Conservation (phyloP, 92 coral and sea anemone species). For the Porites evermanni region DNA sequence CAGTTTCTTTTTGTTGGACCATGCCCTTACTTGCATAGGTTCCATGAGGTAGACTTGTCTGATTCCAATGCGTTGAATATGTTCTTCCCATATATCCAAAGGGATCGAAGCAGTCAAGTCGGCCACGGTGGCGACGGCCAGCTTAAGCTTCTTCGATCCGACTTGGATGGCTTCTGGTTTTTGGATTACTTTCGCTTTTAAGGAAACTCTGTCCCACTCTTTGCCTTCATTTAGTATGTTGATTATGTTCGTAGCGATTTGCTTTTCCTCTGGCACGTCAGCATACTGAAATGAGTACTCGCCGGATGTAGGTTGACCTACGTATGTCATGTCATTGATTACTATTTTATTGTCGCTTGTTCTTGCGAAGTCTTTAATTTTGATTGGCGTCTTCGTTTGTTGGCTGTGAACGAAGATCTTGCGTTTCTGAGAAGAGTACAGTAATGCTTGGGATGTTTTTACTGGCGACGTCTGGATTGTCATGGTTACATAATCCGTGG, state of each 20-base stretch:
- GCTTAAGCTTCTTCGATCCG: constrained; percentile 57
- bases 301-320: constrained; percentile 49
- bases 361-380: constrained; percentile 59
- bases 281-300: constrained; percentile 70
- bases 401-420: constrained; percentile 61
- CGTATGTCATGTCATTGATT: constrained; percentile 63
- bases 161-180: constrained; percentile 40
- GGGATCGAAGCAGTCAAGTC: constrained; percentile 59
- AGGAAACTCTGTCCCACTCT: constrained; percentile 64
- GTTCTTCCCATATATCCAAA: constrained; percentile 60
- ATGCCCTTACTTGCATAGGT: constrained; percentile 62
- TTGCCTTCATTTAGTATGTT: constrained; percentile 41
- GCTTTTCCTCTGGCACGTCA: constrained; percentile 45
- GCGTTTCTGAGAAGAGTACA: constrained; percentile 68
- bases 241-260: constrained; percentile 48
- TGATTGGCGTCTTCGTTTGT: constrained; percentile 59
- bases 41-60: constrained; percentile 60
- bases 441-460: constrained; percentile 59
- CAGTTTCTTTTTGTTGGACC: constrained; percentile 69
- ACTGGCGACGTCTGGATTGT: constrained; percentile 58
- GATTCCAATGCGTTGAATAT: constrained; percentile 52
- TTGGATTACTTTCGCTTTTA: constrained; percentile 61
- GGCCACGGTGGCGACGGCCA: constrained; percentile 62
- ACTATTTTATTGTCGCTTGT: constrained; percentile 57
- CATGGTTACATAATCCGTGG: constrained; percentile 65